Base-by-base conservation (phyloP, 2,797 vertebrate species). In the Melanitta fusca region DNA sequence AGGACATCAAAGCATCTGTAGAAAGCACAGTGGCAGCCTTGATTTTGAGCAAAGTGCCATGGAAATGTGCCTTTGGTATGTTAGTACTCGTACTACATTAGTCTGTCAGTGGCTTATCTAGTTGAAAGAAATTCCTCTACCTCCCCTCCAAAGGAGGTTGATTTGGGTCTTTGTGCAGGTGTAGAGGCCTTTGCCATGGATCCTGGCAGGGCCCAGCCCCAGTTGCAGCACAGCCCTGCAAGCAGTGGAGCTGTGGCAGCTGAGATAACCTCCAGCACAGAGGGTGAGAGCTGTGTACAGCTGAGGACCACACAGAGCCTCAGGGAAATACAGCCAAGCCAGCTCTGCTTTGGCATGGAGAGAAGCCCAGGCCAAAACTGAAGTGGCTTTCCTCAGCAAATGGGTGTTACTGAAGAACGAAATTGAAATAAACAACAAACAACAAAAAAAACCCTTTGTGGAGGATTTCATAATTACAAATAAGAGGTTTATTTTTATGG, bases 401-500 rank as follows among this genome's bases (percentile, higher is more conserved):
- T 24, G 80, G 28, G 25, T 60, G n/a, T 36, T 60, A 62, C 12
- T 27, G 53, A 74, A 75, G 30, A 92, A 54, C 34, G 56, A 77
- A 91, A 65, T 53, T 10, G 62, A 74, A 95, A 24, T 12, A 47
- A 43, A 53, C 43, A 45, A 45, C 43, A 45, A 19, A 45, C 43
- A 45, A 45, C 1, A 22, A 47, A 11, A 49, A 41, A 45, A 58
- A 51, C 13, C 45, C 24, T 38, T 51, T 58, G n/a, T 66, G 24
- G 49, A 92, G 10, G 53, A 69, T 11, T 51, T 61, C 1, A 10
- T 68, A 80, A 72, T 90, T 93, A 91, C 36, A 85, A 91, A 92
- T 10, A 87, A 80, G 34, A 92, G 22, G 34, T 97, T 96, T 95
- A 97, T 95, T 97, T 93, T 86, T 65, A 28, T 56, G 61, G 73